Base-by-base conservation (phyloP, 2,797 vertebrate species). In the Melanotaenia maccullochi region DNA sequence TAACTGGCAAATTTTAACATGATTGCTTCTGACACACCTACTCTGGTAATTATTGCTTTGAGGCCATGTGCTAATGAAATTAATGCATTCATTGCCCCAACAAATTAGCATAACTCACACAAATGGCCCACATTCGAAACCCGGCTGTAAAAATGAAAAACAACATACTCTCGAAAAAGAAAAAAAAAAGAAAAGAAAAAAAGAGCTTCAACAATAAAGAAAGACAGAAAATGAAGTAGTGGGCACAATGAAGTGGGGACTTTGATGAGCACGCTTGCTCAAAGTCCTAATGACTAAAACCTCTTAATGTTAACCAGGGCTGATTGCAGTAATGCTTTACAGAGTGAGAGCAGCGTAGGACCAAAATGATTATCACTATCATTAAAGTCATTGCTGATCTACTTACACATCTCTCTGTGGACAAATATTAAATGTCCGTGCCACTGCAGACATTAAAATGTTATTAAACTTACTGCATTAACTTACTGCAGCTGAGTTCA, bases 21-120 rank as follows among this genome's bases (percentile, higher is more conserved):
- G 96, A 98, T 99, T 93, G 79, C 94, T 97, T 97, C 95, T 98
- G 97, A 99, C 97, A 98, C 97, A 99, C 98, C 98, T 99, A 98
- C 97, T 97, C 96, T 97, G 96, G 95, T 99, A 98, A 99, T 99
- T 98, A 98, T 95, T 96, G 98, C 97, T 99, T 97, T 97, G 95
- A 98, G 97, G 98, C 96, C 96, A 97, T 97, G 97, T 97, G 96
- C 97, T 99, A 98, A 99, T 98, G 96, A 98, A 98, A 99, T 97
- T 97, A 98, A 99, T 97, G 97, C 96, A 97, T 97, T 97, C 96
- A 94, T 97, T 99, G 97, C 97, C 97, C 96, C 96, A 97, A 97
- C 97, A 97, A 96, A 99, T 99, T 99, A 99, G 95, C 97, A 98
- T 98, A 98, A 97, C 96, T 97, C 96, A 96, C 96, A 96, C 95